A percentile compares a stretch with the other conserved stretches of the same genome.
Conservation (phyloP, 2,797 vertebrate genomes). For the Babyrousa celebensis region DNA sequence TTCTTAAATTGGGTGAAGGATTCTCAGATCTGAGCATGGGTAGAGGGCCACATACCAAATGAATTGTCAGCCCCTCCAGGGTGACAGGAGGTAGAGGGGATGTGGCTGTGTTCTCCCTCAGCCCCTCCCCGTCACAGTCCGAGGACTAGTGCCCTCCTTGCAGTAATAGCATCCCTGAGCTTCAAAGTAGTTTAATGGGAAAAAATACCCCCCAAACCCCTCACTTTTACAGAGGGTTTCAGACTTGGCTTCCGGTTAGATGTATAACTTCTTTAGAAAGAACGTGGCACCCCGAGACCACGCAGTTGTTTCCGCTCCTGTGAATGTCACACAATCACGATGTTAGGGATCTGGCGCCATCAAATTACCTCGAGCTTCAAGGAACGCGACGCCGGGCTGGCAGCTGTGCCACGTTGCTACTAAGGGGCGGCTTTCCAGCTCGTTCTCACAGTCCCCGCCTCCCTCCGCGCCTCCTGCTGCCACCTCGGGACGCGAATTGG, state of each 20-base stretch:
- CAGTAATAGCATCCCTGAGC: background rate
- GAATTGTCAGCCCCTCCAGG: background rate
- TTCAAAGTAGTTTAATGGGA: background rate
- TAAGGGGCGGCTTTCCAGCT: background rate
- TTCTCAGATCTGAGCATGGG: background rate
- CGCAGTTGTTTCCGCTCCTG: background rate
- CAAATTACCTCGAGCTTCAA: background rate
- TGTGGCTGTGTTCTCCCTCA: background rate
- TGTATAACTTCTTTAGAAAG: background rate
- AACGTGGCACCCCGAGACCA: background rate
- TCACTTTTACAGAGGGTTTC: background rate
- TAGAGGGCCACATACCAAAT: background rate
- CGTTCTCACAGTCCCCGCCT: background rate
- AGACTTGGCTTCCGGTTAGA: background rate
- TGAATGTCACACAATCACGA: background rate
- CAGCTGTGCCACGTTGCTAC: background rate
- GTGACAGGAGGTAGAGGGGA: background rate
- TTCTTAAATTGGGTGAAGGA: background rate
- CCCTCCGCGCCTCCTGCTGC: background rate
- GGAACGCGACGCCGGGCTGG: fast-evolving
- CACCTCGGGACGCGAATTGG: background rate
- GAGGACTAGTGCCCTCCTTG: background rate
- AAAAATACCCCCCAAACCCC: background rate
- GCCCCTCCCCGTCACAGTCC: background rate
- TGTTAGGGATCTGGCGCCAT: background rate